phyloP scores from a whole-genome alignment of 1,140 invertebrate species.

The Protaetia brevitarsis region DNA sequence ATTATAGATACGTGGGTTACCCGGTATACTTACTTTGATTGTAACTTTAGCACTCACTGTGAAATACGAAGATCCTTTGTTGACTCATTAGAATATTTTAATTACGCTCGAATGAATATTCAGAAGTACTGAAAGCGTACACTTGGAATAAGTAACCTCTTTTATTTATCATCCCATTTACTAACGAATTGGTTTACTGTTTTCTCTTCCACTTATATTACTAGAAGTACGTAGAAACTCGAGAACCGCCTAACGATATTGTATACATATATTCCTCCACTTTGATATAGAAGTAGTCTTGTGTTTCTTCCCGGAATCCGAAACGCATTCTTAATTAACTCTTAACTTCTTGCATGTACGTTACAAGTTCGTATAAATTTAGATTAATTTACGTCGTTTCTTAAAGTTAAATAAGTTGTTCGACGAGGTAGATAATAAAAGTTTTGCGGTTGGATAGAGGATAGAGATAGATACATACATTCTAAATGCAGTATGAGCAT shows the following conservation, averaged over 20 bases:
- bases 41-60: too few species aligned
- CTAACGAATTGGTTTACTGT: not conserved
- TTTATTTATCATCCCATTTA: not conserved
- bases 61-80: not conserved
- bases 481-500: too few species aligned
- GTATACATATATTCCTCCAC: constrained; percentile 2
- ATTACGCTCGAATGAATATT: constrained; percentile 9
- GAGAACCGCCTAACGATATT: not conserved
- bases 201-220: not conserved
- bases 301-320: not conserved
- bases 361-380: too few species aligned
- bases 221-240: not conserved
- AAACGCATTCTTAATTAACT: constrained; percentile 3
- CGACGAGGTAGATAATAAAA: too few species aligned
- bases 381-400: too few species aligned
- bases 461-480: too few species aligned
- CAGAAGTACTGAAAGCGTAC: not conserved
- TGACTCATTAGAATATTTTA: constrained; percentile 14
- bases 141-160: not conserved
- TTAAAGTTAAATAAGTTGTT: too few species aligned
- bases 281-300: not conserved
- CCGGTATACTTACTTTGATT: too few species aligned
- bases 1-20: too few species aligned
- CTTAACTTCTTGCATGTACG: too few species aligned
- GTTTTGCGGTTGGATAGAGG: too few species aligned